Conservation (phyloP, 2,888 invertebrate genomes). For the Diarsia mendica region DNA sequence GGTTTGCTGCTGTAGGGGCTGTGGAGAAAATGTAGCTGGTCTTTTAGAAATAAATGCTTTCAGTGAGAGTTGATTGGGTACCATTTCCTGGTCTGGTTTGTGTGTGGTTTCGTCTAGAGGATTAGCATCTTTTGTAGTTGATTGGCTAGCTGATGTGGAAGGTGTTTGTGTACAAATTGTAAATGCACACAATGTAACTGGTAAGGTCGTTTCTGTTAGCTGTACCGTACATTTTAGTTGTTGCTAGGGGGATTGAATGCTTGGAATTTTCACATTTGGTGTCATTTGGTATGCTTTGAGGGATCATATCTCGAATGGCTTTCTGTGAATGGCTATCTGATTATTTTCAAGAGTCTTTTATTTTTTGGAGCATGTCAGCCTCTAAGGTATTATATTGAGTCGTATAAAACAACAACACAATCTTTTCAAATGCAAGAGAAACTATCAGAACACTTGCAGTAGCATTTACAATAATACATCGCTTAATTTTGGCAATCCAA, state of each 20-base stretch:
- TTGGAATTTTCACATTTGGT: neutral
- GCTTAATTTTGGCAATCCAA: neutral
- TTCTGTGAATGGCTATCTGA: neutral
- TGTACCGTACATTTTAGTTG: neutral
- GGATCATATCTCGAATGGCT: neutral
- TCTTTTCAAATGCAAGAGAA: neutral
- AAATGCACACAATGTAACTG: neutral
- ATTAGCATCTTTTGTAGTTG: conserved; percentile 32
- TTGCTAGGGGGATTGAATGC: conserved; percentile 17
- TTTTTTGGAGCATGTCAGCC: neutral
- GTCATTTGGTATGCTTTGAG: neutral
- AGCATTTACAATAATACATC: neutral
- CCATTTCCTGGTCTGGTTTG: conserved; percentile 17
- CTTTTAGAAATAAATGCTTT: neutral
- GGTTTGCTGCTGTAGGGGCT: neutral
- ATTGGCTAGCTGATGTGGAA: conserved; percentile 6
- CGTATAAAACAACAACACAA: neutral
- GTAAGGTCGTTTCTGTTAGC: conserved; percentile 15
- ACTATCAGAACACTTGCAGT: neutral
- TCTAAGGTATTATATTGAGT: neutral
- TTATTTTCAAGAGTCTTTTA: neutral
- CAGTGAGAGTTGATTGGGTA: neutral
- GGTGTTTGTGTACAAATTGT: conserved; percentile 12
- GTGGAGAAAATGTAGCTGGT: neutral
- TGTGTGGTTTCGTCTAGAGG: conserved; percentile 22